Evolutionary conservation across 1,140 invertebrate species (phyloP), one percentile per base, ranked within the genome.

Genomic region (Pissodes strobi): DNA sequence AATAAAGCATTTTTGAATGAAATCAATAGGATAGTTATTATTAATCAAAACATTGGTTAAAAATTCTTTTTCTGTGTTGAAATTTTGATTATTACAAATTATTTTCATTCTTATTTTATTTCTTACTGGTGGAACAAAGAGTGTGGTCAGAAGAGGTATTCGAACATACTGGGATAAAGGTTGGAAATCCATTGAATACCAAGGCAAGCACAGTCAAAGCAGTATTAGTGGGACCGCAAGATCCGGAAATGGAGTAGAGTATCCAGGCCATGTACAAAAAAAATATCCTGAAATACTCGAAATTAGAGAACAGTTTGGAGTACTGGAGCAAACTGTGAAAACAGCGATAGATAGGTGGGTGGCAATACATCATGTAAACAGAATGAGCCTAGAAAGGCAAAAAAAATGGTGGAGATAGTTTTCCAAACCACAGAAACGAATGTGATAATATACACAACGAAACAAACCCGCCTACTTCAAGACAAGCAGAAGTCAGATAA

Each of bases 231-330:
- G 59, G 45, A 37, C 58, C 64, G 1, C n/a, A 62, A 12, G 64
- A 67, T 12, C 8, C 3, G 2, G 15, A 48, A 3, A 67, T 67
- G n/a, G n/a, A n/a, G n/a, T n/a, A n/a, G n/a, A n/a, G n/a, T n/a
- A n/a, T n/a, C n/a, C n/a, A n/a, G n/a, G n/a, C n/a, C n/a, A n/a
- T n/a, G 58, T 13, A 48, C 1, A 22, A 22, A 23, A 58, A 22
- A 64, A 22, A 45, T 67, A 27, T 22, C 66, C 53, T 2, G 60
- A 67, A 21, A 18, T 67, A 9, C 13, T 2, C 2, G 51, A 55
- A 12, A 34, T 21, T 8, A n/a, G n/a, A n/a, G 51, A 53, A 38
- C 27, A 37, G 2, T 15, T 8, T 5, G 51, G 27, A 5, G 51
- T 55, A 4, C n/a, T 55, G 15, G 51, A 30, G 13, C 13, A 52